phyloP scores from a whole-genome alignment of 1,140 invertebrate genomes.

The Chironomus striatipennis region DNA sequence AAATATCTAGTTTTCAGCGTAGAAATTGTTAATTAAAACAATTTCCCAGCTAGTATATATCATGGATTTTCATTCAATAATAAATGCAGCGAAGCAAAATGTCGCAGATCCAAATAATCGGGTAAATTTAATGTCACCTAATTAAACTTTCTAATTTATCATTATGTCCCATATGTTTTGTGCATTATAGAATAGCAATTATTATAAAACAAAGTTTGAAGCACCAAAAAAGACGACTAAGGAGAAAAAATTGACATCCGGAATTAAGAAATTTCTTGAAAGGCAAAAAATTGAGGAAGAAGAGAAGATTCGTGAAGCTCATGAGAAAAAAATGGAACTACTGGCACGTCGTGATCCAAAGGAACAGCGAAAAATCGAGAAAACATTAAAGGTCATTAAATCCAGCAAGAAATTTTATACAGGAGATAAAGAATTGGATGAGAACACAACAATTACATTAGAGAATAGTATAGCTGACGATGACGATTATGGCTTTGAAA shows the following conservation, averaged over 20 bases:
- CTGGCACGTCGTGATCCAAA: slow-evolving; percentile 64
- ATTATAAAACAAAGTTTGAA: slow-evolving; percentile 65
- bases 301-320: slow-evolving; percentile 52
- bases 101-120: background rate
- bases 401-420: slow-evolving; percentile 79
- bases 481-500: slow-evolving; percentile 85
- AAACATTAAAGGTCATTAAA: slow-evolving; percentile 64
- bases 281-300: slow-evolving; percentile 70
- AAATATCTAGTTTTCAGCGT: too few relatives aligned
- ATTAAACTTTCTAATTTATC: slow-evolving; percentile 25
- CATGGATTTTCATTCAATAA: background rate
- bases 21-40: too few relatives aligned
- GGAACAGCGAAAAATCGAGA: slow-evolving; percentile 56
- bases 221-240: slow-evolving; percentile 73
- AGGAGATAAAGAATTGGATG: slow-evolving; percentile 67
- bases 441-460: slow-evolving; percentile 64
- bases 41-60: background rate
- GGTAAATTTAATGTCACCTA: background rate
- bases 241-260: slow-evolving; percentile 56
- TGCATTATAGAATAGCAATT: slow-evolving; percentile 40
- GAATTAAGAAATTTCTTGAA: slow-evolving; percentile 73
- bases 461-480: slow-evolving; percentile 60
- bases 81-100: background rate
- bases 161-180: slow-evolving; percentile 28
- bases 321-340: slow-evolving; percentile 53